A percentile compares a stretch with the other conserved stretches of the same genome.
phyloP scores from a whole-genome alignment of 2,797 vertebrate species.

The Sebastes iracundus region DNA sequence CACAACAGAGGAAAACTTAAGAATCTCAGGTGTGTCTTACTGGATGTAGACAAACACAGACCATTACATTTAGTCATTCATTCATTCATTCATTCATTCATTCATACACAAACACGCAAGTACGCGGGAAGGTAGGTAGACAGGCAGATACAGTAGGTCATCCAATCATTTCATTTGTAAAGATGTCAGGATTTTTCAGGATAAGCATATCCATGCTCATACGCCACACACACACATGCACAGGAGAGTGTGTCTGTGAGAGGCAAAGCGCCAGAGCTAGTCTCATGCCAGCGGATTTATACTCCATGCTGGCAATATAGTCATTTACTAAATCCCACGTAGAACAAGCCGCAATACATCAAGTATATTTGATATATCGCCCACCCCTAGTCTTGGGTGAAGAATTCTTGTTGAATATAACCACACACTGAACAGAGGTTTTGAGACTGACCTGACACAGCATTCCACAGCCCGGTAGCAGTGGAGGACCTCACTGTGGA shows the following conservation, averaged over 20 bases:
- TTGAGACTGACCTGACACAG: constrained; percentile 89
- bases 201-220: no score
- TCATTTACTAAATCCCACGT: neutral
- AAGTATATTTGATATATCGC: neutral
- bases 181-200: no score
- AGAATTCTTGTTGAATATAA: neutral
- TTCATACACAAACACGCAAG: neutral
- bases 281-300: neutral
- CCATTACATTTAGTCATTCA: no score
- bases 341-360: no score
- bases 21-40: neutral
- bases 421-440: neutral
- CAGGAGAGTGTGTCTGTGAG: no score
- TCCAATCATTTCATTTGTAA: no score
- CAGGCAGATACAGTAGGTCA: no score
- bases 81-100: no score
- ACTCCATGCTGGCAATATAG: neutral
- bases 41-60: neutral
- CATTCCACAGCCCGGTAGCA: constrained; percentile 98
- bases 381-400: neutral
- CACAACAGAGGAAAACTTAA: constrained; percentile 13
- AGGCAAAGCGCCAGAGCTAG: no score
- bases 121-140: no score
- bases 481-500: constrained; percentile 96
- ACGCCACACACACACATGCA: no score